Conservation (phyloP, 2,797 vertebrate species). For the Sebastiscus tertius region DNA sequence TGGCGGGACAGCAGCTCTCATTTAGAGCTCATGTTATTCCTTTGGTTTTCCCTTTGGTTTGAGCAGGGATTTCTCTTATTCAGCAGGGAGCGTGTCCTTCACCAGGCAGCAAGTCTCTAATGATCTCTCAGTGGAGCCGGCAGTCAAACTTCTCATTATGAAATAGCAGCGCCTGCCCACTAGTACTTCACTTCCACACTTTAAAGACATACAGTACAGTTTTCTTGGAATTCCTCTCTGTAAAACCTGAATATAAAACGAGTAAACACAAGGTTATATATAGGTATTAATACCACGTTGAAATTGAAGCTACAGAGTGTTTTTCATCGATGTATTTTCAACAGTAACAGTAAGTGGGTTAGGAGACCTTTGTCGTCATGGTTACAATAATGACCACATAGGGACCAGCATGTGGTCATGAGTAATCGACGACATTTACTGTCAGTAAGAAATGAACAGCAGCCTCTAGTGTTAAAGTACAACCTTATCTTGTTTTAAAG, state of each 20-base stretch:
- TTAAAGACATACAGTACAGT: background rate
- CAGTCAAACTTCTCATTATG: conserved; percentile 67
- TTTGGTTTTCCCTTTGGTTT: conserved; percentile 42
- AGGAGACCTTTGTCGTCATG: background rate
- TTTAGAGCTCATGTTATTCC: conserved; percentile 28
- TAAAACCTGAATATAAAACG: background rate
- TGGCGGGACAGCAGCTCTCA: conserved; percentile 10
- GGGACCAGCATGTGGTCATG: background rate
- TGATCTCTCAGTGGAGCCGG: conserved; percentile 75
- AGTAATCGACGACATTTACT: background rate
- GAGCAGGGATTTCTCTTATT: conserved; percentile 66
- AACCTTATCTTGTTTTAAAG: background rate
- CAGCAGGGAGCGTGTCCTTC: conserved; percentile 67
- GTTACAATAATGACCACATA: background rate
- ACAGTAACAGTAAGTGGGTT: background rate
- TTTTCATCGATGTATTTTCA: background rate
- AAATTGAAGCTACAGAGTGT: background rate
- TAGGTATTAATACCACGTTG: background rate
- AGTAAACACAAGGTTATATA: background rate
- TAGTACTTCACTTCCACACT: conserved; percentile 14
- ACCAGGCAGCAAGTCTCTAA: conserved; percentile 66
- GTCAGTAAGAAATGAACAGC: background rate
- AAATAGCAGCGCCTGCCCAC: conserved; percentile 32
- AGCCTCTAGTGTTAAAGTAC: background rate
- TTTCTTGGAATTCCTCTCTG: background rate